These are phyloP conservation scores for Lasiommata megera DNA, from an alignment of 2,888 invertebrate genomes.

Conservation along the genomic window DNA sequence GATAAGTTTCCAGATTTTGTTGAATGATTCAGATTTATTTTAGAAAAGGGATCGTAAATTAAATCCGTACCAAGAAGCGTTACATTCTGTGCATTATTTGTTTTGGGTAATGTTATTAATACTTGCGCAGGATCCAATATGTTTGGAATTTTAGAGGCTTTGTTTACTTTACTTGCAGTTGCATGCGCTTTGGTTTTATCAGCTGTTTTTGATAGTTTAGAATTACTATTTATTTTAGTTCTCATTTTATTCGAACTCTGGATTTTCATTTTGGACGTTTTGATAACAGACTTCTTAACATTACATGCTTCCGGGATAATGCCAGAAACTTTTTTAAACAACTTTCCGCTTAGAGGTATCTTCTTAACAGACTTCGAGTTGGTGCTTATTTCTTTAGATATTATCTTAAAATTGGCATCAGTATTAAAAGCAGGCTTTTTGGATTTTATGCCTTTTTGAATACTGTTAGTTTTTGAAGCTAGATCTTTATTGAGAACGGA, in stretches of 20 bases:
- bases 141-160: not conserved
- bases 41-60: slow-evolving; percentile 48
- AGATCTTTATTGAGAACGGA: not conserved
- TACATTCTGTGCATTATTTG: slow-evolving; percentile 47
- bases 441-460: not conserved
- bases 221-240: not conserved
- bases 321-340: not conserved
- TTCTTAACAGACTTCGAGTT: not conserved
- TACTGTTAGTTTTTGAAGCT: not conserved
- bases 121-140: slow-evolving; percentile 19
- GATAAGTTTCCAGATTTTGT: slow-evolving; percentile 30
- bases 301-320: not conserved
- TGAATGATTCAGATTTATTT: slow-evolving; percentile 37
- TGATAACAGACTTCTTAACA: not conserved
- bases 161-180: not conserved
- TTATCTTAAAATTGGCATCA: slow-evolving; percentile 6
- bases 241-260: not conserved
- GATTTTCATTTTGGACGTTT: not conserved
- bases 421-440: not conserved
- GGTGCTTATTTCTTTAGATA: slow-evolving; percentile 16
- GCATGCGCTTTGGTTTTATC: not conserved
- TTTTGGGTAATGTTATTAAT: slow-evolving; percentile 37
- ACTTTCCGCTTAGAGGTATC: not conserved
- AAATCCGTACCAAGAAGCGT: slow-evolving; percentile 51
- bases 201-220: not conserved